A percentile compares a stretch with the other conserved stretches of the same genome.
Evolutionary conservation across 2,888 invertebrate species (phyloP).

Genomic region (Callinectes sapidus): DNA sequence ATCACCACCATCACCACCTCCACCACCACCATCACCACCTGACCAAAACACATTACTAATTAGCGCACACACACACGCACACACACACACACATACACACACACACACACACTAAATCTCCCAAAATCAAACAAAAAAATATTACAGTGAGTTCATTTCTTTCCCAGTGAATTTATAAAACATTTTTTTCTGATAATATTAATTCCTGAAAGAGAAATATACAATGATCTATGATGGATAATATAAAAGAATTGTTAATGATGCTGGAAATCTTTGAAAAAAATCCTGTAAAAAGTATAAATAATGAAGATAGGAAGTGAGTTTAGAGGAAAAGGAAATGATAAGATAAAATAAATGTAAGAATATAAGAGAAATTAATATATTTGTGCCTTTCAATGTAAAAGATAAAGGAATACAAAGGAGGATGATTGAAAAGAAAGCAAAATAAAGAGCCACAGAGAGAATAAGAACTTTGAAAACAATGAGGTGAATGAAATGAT

Average conservation of each 20-base stretch:
- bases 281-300: neutral
- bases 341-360: neutral
- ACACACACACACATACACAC: conserved; percentile 2
- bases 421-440: neutral
- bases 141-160: neutral
- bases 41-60: neutral
- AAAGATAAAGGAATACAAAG: neutral
- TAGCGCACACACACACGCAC: neutral
- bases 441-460: neutral
- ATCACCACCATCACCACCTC: neutral
- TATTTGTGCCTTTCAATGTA: neutral
- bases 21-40: neutral
- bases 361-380: neutral
- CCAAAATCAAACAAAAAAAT: neutral
- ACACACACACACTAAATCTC: neutral
- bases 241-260: neutral
- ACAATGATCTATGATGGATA: neutral
- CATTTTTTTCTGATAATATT: neutral
- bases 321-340: neutral
- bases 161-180: neutral
- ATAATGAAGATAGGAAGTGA: neutral
- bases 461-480: neutral
- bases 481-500: neutral
- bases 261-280: neutral
- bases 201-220: neutral